Conservation (phyloP, 1,140 invertebrate genomes). For the Ceratina calcarata region DNA sequence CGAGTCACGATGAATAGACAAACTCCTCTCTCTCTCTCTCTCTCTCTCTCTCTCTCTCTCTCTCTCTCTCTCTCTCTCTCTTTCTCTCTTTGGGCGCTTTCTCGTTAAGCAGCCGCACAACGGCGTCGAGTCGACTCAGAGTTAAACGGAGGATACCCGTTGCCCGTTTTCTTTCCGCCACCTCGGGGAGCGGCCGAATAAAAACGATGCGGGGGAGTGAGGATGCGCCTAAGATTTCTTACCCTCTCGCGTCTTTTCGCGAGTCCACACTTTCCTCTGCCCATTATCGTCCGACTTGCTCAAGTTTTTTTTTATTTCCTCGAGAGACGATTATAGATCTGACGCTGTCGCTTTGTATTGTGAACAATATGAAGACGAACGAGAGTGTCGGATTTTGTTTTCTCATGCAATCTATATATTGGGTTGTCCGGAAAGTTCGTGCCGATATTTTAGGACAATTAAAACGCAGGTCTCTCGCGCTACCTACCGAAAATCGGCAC, state of each 20-base stretch:
- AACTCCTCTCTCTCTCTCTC: neutral
- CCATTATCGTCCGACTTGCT: conserved; percentile 1
- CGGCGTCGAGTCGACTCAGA: conserved; percentile 36
- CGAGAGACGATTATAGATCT: too few relatives aligned
- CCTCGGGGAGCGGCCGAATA: conserved; percentile 9
- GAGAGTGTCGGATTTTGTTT: neutral
- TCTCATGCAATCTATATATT: neutral
- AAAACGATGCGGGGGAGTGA: neutral
- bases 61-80: neutral
- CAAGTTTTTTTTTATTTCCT: too few relatives aligned
- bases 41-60: conserved; percentile 6
- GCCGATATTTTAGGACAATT: too few relatives aligned
- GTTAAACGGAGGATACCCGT: conserved; percentile 27
- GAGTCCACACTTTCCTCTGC: neutral
- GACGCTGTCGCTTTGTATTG: neutral
- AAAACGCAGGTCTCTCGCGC: too few relatives aligned
- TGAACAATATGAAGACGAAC: neutral
- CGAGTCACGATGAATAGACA: conserved; percentile 54
- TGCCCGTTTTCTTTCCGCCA: conserved; percentile 16
- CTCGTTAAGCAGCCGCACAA: conserved; percentile 51
- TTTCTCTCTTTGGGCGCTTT: conserved; percentile 27
- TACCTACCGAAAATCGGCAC: too few relatives aligned
- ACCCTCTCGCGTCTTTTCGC: neutral
- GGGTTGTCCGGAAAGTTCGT: too few relatives aligned
- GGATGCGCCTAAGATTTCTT: too few relatives aligned